Evolutionary conservation across 2,113 vertebrate species (phyloP), one percentile per base, ranked within the genome.

Genomic region (Micronisus gabar): DNA sequence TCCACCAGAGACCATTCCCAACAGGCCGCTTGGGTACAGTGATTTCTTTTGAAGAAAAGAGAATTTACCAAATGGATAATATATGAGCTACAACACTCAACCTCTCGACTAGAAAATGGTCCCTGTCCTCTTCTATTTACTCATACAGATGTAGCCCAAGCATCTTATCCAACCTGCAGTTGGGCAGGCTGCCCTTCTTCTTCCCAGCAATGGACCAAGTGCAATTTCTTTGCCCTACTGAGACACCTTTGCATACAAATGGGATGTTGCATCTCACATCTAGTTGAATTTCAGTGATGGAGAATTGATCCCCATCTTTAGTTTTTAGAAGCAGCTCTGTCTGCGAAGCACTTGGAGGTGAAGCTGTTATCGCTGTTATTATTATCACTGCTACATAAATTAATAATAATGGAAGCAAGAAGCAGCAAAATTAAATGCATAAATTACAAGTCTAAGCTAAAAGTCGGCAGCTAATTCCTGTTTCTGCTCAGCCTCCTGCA

Each of bases 301-400:
- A 72, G 47, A 89, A 95, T 25, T 55, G 68, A 94, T 76, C 47
- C 16, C 12, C 87, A 72, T 62, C 67, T 96, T 91, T 32, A 93
- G 67, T 36, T 90, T 90, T 92, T 9, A 93, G 43, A 78, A 74
- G 68, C 85, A 83, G 29, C n/a, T 93, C 61, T 82, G 58, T 65
- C 88, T 91, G 74, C 71, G 81, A 50, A 76, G 65, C 43, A 95
- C 47, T 62, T 71, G 66, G 82, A 94, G 81, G 79, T 89, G 82
- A 93, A 96, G 74, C 20, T 88, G 48, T 96, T 94, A 93, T 55
- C 1, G 0, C 65, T 80, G 86, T 76, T 93, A 87, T 52, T 88
- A 93, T 85, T 38, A 87, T 38, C 81, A 70, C n/a, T 73, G 45
- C 71, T 92, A 94, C 82, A 92, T 92, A 96, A 95, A 96, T 96